A percentile compares a stretch with the other conserved stretches of the same genome.
These are phyloP conservation scores for Selenia dentaria DNA, from an alignment of 2,888 invertebrate species.

Conservation along the genomic window DNA sequence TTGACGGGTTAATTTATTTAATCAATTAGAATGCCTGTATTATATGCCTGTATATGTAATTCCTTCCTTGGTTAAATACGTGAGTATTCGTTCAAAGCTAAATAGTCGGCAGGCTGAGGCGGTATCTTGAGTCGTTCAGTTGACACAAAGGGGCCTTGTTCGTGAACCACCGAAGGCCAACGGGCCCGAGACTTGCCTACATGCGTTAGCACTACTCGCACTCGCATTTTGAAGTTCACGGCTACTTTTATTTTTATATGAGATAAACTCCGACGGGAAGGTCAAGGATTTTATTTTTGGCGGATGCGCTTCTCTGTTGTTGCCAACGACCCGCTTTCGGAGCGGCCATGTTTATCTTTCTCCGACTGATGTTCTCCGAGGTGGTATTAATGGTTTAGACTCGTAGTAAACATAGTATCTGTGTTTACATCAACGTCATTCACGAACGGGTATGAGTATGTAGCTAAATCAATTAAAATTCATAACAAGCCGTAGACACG, in stretches of 20 bases:
- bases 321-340: constrained; percentile 67
- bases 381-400: constrained; percentile 47
- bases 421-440: constrained; percentile 38
- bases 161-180: constrained; percentile 79
- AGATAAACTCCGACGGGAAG: constrained; percentile 70
- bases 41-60: constrained; percentile 2
- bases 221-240: constrained; percentile 73
- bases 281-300: constrained; percentile 81
- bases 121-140: constrained; percentile 39
- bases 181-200: constrained; percentile 66
- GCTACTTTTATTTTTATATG: constrained; percentile 75
- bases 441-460: constrained; percentile 22
- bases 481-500: constrained; percentile 4
- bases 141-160: constrained; percentile 76
- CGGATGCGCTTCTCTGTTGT: constrained; percentile 57
- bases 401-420: constrained; percentile 53
- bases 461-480: constrained; percentile 18
- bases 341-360: constrained; percentile 50
- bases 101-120: constrained; percentile 25
- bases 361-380: constrained; percentile 40
- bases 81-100: constrained; percentile 10
- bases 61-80: constrained; percentile 14
- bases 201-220: constrained; percentile 60
- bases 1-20: constrained; percentile 21
- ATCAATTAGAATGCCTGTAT: constrained; percentile 24